A percentile compares a stretch with the other conserved stretches of the same genome.
Evolutionary conservation across 1,140 invertebrate genomes (phyloP).

Genomic region (Sycophila sp.): DNA sequence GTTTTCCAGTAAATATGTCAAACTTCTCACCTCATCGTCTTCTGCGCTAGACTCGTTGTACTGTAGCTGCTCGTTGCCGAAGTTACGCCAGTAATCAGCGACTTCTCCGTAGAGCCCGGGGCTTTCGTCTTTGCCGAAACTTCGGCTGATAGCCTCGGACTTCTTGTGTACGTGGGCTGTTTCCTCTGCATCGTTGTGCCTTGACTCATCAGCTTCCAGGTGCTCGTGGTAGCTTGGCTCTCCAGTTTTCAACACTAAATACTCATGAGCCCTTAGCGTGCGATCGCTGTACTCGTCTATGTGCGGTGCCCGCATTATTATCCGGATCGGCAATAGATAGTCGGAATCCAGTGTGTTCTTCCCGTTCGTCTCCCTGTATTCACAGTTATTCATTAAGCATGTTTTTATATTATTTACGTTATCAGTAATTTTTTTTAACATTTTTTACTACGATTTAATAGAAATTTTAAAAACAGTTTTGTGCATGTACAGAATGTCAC

Average conservation of each 20-base stretch:
- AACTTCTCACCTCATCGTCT: neutral
- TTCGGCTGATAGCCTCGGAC: neutral
- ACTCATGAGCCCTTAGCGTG: slow-evolving; percentile 44
- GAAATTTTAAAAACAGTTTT: too few species aligned
- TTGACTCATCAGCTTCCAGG: slow-evolving; percentile 29
- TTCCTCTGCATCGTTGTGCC: neutral
- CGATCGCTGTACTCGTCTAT: slow-evolving; percentile 42
- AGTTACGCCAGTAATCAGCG: slow-evolving; percentile 49
- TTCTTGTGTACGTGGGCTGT: neutral
- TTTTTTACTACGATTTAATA: too few species aligned
- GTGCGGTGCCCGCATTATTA: slow-evolving; percentile 57
- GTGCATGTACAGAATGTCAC: too few species aligned
- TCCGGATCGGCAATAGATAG: slow-evolving; percentile 40
- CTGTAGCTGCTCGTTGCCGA: slow-evolving; percentile 30
- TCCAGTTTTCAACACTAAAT: slow-evolving; percentile 47
- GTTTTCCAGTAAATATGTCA: too few species aligned
- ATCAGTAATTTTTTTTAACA: too few species aligned
- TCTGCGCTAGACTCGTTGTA: neutral
- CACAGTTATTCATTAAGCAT: too few species aligned
- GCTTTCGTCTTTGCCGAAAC: slow-evolving; percentile 47
- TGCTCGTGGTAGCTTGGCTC: slow-evolving; percentile 51
- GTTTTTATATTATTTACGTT: too few species aligned
- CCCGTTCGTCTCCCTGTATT: too few species aligned
- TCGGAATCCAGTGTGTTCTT: slow-evolving; percentile 2
- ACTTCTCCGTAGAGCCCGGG: slow-evolving; percentile 56